Percentiles rank a stretch among this genome's conserved stretches.
phyloP scores from a whole-genome alignment of 2,113 vertebrate species.

The Tetrao urogallus region DNA sequence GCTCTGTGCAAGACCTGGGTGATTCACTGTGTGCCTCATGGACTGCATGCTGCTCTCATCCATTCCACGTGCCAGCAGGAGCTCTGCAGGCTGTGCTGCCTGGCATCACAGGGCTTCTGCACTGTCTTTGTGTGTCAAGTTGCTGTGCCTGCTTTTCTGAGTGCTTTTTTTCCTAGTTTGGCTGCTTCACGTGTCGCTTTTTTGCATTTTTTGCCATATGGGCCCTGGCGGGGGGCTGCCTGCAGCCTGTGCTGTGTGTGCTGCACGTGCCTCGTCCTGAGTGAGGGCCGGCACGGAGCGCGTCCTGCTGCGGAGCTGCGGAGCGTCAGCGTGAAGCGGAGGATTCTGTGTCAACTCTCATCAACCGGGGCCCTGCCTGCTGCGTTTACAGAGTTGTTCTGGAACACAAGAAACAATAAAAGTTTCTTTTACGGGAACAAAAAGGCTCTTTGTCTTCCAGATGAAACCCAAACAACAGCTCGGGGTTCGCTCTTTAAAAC shows the following conservation, averaged over 20 bases:
- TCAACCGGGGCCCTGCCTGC: no score
- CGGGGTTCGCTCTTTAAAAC: not conserved
- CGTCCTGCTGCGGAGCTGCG: no score
- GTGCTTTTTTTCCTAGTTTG: not conserved
- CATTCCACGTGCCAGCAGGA: accelerated
- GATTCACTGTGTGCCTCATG: accelerated
- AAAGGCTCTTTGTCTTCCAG: not conserved
- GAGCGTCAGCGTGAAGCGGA: no score
- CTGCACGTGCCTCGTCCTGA: no score
- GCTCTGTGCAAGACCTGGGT: accelerated
- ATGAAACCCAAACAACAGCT: no score
- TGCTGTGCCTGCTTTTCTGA: not conserved
- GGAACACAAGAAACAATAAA: not conserved
- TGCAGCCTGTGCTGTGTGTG: no score
- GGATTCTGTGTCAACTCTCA: not conserved
- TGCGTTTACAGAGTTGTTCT: accelerated
- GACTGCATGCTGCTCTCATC: accelerated
- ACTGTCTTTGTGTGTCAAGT: accelerated
- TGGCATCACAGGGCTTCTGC: accelerated
- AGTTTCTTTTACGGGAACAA: not conserved
- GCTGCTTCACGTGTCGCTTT: accelerated
- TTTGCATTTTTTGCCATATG: no score
- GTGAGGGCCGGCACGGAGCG: no score
- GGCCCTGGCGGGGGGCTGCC: no score
- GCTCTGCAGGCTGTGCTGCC: accelerated